Evolutionary conservation across 2,113 vertebrate species (phyloP).

Genomic region (Neotoma lepida): DNA sequence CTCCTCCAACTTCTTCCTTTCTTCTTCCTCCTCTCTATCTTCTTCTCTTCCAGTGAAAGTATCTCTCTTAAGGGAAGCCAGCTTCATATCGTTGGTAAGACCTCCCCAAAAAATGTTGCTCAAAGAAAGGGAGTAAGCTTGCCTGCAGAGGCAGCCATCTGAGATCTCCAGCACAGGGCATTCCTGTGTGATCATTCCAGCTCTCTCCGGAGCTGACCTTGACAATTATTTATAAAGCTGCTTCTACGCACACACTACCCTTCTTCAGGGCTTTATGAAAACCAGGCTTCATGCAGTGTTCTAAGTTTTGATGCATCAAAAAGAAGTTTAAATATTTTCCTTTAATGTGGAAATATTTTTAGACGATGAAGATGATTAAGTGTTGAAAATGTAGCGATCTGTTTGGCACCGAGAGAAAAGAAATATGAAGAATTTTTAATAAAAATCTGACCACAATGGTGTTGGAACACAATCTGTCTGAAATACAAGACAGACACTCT

Average conservation of each 20-base stretch:
- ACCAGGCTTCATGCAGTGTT: constrained; percentile 75
- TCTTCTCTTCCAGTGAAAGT: background rate
- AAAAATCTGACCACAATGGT: constrained; percentile 82
- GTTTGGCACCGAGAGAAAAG: constrained; percentile 81
- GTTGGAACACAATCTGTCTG: constrained; percentile 82
- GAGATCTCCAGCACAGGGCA: background rate
- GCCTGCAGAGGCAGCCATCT: background rate
- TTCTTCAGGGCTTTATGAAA: constrained; percentile 74
- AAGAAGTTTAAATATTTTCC: constrained; percentile 81
- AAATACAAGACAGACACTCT: constrained; percentile 82
- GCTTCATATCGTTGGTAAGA: background rate
- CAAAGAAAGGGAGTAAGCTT: background rate
- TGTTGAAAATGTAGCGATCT: constrained; percentile 81
- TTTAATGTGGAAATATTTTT: constrained; percentile 84
- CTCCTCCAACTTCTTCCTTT: background rate
- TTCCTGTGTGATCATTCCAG: background rate
- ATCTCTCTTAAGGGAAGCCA: background rate
- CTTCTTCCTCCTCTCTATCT: background rate
- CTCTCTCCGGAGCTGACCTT: constrained; percentile 29
- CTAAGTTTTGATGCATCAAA: constrained; percentile 78
- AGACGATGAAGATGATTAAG: constrained; percentile 84
- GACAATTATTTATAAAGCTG: background rate
- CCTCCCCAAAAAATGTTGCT: background rate
- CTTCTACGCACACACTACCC: background rate
- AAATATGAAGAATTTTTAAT: constrained; percentile 84